These are phyloP conservation scores for Botia kubotai DNA, from an alignment of 2,797 vertebrate genomes.

Conservation along the genomic window DNA sequence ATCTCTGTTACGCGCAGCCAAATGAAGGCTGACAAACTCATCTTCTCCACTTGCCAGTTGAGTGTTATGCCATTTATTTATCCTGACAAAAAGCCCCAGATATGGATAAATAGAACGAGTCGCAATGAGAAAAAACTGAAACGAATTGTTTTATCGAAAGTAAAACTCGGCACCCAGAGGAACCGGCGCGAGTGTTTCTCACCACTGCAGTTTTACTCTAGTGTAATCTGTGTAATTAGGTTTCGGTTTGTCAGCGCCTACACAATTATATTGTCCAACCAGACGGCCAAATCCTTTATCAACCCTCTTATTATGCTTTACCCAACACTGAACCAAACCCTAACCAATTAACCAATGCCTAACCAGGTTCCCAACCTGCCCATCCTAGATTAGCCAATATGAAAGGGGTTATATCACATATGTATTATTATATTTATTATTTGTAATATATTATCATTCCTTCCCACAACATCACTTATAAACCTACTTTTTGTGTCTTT, in stretches of 20 bases:
- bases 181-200: not conserved
- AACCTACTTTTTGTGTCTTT: not conserved
- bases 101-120: conserved; percentile 44
- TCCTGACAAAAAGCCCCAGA: conserved; percentile 52
- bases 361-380: not conserved
- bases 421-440: too few species aligned
- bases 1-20: conserved; percentile 55
- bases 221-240: conserved; percentile 4
- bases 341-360: not conserved
- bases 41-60: conserved; percentile 54
- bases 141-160: conserved; percentile 36
- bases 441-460: too few species aligned
- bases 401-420: not conserved
- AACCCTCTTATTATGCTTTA: conserved; percentile 28
- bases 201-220: not conserved
- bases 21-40: conserved; percentile 65
- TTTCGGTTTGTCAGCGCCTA: conserved; percentile 36
- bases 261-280: conserved; percentile 17
- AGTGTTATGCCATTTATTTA: conserved; percentile 55
- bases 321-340: conserved; percentile 21
- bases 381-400: not conserved
- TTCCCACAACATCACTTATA: not conserved
- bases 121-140: conserved; percentile 25
- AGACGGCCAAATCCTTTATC: conserved; percentile 27
- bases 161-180: conserved; percentile 9